These are phyloP conservation scores for Percopsis omiscomaycus DNA, from an alignment of 2,797 vertebrate species.

Conservation along the genomic window DNA sequence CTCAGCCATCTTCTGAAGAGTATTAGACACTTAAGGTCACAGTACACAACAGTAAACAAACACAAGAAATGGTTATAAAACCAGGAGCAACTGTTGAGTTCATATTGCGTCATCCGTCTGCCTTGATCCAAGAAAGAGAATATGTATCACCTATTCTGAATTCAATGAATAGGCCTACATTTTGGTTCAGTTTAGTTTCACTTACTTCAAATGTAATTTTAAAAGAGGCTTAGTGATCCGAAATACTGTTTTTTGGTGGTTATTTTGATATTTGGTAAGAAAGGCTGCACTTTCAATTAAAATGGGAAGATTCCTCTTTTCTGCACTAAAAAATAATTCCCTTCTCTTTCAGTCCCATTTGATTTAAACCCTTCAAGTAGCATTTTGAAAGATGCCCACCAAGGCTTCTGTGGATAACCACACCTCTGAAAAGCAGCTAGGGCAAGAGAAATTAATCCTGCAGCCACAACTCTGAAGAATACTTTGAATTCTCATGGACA, in stretches of 20 bases:
- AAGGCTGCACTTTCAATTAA: constrained; percentile 23
- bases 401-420: constrained; percentile 33
- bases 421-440: constrained; percentile 29
- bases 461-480: constrained; percentile 30
- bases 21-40: background rate
- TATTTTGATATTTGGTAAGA: constrained; percentile 29
- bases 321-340: constrained; percentile 34
- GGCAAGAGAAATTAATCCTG: constrained; percentile 35
- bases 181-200: constrained; percentile 5
- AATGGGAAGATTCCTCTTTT: constrained; percentile 33
- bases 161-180: background rate
- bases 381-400: constrained; percentile 14
- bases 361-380: constrained; percentile 33
- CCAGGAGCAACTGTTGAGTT: background rate
- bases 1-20: constrained; percentile 5
- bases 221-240: background rate
- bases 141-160: background rate
- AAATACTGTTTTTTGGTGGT: constrained; percentile 4
- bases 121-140: background rate
- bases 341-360: constrained; percentile 45
- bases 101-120: background rate
- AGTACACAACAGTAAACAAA: constrained; percentile 9
- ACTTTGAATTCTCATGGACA: no score
- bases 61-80: background rate
- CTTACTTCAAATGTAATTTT: background rate